These are phyloP conservation scores for Parus major DNA, from an alignment of 2,113 vertebrate genomes.

Conservation along the genomic window DNA sequence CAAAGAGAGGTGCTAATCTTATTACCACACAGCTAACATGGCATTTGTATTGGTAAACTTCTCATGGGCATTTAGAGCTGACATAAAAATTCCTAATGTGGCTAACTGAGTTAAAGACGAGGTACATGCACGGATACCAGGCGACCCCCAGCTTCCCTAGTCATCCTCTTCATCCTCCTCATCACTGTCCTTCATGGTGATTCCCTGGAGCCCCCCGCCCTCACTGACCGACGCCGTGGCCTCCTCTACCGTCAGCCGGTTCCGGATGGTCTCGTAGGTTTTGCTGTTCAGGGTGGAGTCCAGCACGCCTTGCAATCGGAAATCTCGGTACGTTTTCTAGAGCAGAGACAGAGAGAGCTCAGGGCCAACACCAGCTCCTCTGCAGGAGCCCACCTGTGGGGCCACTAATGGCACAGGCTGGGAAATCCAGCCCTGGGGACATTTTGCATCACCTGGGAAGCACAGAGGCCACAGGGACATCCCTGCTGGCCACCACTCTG, in stretches of 20 bases:
- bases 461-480: accelerated
- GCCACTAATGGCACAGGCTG: background rate
- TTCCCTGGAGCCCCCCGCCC: conserved; percentile 93
- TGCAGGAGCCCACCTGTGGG: background rate
- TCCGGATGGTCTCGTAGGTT: conserved; percentile 97
- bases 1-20: conserved; percentile 90
- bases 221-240: conserved; percentile 93
- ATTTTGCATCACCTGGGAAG: accelerated
- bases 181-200: conserved; percentile 98
- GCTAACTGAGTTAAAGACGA: conserved; percentile 91
- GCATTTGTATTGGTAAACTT: conserved; percentile 90
- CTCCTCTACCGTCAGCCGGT: conserved; percentile 94
- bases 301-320: conserved; percentile 97
- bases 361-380: background rate
- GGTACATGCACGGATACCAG: conserved; percentile 97
- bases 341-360: background rate
- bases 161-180: conserved; percentile 93
- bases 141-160: conserved; percentile 82
- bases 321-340: conserved; percentile 98
- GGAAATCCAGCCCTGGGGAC: background rate
- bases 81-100: conserved; percentile 95
- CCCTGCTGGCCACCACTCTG: background rate
- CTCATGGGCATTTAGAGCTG: conserved; percentile 92
- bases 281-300: conserved; percentile 99
- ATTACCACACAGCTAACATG: conserved; percentile 95